These are phyloP conservation scores for Phorcus lineatus DNA, from an alignment of 2,888 invertebrate genomes.

Conservation along the genomic window DNA sequence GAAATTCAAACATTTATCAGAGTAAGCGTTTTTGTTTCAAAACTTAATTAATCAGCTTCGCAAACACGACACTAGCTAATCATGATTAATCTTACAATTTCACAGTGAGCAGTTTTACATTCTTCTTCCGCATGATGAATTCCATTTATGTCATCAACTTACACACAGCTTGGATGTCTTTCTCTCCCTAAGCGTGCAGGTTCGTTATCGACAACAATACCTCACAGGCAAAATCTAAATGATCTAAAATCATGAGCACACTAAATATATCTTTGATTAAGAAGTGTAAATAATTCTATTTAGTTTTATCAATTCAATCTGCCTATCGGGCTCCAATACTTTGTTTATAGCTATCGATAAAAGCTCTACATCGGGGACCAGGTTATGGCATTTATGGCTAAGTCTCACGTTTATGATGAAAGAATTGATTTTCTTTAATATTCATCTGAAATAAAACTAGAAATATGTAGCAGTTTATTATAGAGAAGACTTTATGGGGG, in stretches of 20 bases:
- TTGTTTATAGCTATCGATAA: background rate
- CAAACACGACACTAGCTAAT: too few species aligned
- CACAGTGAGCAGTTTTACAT: too few species aligned
- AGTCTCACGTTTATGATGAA: background rate
- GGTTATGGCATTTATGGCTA: background rate
- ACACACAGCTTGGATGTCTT: too few species aligned
- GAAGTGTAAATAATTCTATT: constrained; percentile 1
- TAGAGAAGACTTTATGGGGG: background rate
- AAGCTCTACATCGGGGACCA: background rate
- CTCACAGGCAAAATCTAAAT: background rate
- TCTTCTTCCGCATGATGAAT: too few species aligned
- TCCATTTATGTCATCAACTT: too few species aligned
- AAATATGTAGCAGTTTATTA: background rate
- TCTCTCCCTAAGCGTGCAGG: too few species aligned
- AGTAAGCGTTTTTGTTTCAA: too few species aligned
- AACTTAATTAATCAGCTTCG: too few species aligned
- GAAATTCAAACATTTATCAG: too few species aligned
- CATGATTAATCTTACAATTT: too few species aligned
- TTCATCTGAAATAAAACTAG: background rate
- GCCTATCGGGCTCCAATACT: background rate
- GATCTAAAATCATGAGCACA: background rate
- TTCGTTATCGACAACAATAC: background rate
- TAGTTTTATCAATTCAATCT: constrained; percentile 13
- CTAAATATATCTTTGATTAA: constrained; percentile 2
- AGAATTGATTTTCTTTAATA: constrained; percentile 9